Evolutionary conservation across 2,888 invertebrate genomes (phyloP).

Genomic region (Sussaba pulchella): DNA sequence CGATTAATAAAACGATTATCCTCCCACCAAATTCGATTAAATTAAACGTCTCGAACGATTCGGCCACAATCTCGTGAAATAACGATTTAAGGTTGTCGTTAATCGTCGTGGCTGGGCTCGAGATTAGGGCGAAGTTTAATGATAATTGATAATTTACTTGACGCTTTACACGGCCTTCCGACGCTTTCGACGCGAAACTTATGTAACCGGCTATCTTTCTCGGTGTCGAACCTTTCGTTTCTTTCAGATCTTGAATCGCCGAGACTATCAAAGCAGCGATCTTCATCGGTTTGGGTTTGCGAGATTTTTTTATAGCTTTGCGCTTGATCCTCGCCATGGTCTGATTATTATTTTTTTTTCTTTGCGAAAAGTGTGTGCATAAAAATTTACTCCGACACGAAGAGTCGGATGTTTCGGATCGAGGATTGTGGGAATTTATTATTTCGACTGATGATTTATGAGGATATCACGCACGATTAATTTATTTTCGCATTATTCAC

Average conservation of each 20-base stretch:
- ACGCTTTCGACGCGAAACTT: conserved; percentile 73
- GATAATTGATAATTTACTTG: conserved; percentile 72
- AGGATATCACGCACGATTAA: conserved; percentile 13
- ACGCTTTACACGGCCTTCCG: conserved; percentile 74
- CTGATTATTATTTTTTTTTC: too few species aligned
- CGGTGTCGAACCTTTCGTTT: conserved; percentile 76
- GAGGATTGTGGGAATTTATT: conserved; percentile 9
- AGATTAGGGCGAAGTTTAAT: conserved; percentile 13
- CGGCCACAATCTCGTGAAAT: conserved; percentile 20
- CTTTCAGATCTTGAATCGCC: conserved; percentile 78
- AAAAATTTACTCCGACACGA: conserved; percentile 9
- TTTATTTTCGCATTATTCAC: conserved; percentile 34
- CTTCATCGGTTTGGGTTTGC: conserved; percentile 72
- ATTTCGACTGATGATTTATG: conserved; percentile 11
- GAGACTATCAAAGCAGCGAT: conserved; percentile 77
- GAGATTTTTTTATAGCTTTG: conserved; percentile 55
- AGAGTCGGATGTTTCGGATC: background rate
- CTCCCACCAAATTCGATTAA: background rate
- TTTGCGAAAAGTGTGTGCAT: background rate
- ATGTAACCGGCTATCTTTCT: conserved; percentile 78
- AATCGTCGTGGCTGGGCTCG: conserved; percentile 24
- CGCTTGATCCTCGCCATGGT: conserved; percentile 69
- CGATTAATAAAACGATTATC: conserved; percentile 35
- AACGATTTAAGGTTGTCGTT: conserved; percentile 24
- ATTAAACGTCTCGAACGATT: background rate